These are phyloP conservation scores for Pteromalus puparum DNA, from an alignment of 1,140 invertebrate genomes.

Conservation along the genomic window DNA sequence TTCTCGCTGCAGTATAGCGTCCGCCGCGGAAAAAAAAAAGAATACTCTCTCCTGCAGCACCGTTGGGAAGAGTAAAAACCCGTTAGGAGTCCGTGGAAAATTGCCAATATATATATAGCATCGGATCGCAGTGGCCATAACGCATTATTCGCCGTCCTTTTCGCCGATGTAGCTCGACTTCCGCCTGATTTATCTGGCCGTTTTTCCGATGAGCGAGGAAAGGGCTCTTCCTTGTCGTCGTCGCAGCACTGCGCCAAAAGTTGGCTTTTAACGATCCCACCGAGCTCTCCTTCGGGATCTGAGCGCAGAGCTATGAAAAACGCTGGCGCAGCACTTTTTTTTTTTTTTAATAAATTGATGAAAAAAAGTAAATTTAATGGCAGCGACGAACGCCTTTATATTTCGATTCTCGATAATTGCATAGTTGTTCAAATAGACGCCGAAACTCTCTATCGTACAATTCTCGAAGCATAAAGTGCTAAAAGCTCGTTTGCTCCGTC, in stretches of 20 bases:
- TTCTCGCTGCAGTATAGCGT: background rate
- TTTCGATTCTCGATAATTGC: background rate
- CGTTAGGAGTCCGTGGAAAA: slow-evolving; percentile 4
- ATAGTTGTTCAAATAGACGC: background rate
- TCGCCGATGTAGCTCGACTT: slow-evolving; percentile 5
- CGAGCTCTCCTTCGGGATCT: background rate
- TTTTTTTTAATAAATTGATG: too few species aligned
- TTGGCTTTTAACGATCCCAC: slow-evolving; percentile 17
- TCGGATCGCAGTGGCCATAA: background rate
- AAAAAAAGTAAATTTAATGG: too few species aligned
- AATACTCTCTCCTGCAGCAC: background rate
- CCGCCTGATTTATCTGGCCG: slow-evolving; percentile 19
- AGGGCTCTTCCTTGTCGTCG: background rate
- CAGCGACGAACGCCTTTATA: background rate
- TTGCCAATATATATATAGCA: slow-evolving; percentile 23
- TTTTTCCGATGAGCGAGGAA: slow-evolving; percentile 24
- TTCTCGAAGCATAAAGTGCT: background rate
- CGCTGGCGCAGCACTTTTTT: too few species aligned
- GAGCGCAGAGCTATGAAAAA: background rate
- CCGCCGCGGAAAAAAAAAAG: background rate
- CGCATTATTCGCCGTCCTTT: slow-evolving; percentile 5
- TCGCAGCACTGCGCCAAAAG: slow-evolving; percentile 31
- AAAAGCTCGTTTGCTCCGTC: slow-evolving; percentile 3
- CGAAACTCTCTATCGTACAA: background rate
- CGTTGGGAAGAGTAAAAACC: background rate